Percentiles rank a stretch among this genome's conserved stretches.
These are phyloP conservation scores for Bombus pascuorum DNA, from an alignment of 1,140 invertebrate genomes.

Conservation along the genomic window DNA sequence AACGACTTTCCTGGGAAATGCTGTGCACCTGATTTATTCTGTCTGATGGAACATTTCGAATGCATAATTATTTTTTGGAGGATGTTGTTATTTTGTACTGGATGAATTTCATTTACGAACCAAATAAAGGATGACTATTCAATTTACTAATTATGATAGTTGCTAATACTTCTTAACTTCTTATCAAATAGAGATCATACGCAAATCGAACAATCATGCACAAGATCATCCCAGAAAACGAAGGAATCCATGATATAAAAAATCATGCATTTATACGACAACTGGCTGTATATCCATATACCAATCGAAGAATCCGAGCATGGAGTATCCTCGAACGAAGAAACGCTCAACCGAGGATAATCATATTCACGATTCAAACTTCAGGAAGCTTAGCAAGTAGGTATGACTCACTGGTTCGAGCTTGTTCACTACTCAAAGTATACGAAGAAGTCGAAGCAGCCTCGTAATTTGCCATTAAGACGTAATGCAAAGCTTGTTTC, in stretches of 20 bases:
- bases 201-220: not conserved
- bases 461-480: conserved; percentile 45
- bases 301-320: not conserved
- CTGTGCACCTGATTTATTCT: not conserved
- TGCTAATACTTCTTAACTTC: too few species aligned
- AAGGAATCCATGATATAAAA: not conserved
- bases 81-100: not conserved
- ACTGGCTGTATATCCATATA: not conserved
- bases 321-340: not conserved
- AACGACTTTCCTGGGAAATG: not conserved
- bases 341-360: not conserved
- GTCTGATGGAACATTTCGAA: too few species aligned
- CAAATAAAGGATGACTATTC: not conserved
- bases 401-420: not conserved
- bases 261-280: not conserved
- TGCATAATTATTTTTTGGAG: too few species aligned
- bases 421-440: not conserved
- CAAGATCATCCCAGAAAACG: not conserved
- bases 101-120: not conserved
- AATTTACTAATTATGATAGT: not conserved
- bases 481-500: conserved; percentile 51
- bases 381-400: not conserved
- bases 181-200: not conserved
- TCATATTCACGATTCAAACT: conserved; percentile 15
- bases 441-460: conserved; percentile 29